These are phyloP conservation scores for Acanthoscelides obtectus DNA, from an alignment of 2,888 invertebrate species.

Conservation along the genomic window DNA sequence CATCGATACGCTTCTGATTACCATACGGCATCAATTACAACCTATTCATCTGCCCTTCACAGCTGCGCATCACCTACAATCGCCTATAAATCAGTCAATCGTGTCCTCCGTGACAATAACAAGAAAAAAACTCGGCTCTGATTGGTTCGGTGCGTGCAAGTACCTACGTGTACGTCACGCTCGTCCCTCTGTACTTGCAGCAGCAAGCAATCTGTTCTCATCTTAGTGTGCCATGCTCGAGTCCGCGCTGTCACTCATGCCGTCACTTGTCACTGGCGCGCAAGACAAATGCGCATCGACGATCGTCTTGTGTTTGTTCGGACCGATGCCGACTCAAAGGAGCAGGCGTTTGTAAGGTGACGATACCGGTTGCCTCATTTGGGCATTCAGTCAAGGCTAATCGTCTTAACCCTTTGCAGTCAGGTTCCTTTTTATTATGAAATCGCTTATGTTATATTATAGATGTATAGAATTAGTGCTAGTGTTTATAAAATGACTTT, in stretches of 20 bases:
- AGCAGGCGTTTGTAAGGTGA: not conserved
- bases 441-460: too few relatives aligned
- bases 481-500: too few relatives aligned
- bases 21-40: not conserved
- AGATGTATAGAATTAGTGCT: too few relatives aligned
- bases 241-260: conserved; percentile 27
- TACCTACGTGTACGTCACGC: conserved; percentile 2
- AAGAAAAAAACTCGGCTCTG: conserved; percentile 4
- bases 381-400: not conserved
- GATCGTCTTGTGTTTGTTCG: conserved; percentile 21
- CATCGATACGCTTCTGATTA: not conserved
- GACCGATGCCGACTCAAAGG: conserved; percentile 34
- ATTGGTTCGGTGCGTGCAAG: conserved; percentile 4
- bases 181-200: not conserved
- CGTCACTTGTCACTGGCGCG: conserved; percentile 30
- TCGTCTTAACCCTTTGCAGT: not conserved
- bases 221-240: not conserved
- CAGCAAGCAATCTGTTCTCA: not conserved
- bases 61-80: not conserved
- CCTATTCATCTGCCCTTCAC: not conserved
- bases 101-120: not conserved
- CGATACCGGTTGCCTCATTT: not conserved
- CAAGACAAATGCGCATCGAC: conserved; percentile 25
- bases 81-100: not conserved
- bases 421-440: too few relatives aligned